Base-by-base conservation (phyloP, 92 coral and sea anemone species). In the Heteractis magnifica region DNA sequence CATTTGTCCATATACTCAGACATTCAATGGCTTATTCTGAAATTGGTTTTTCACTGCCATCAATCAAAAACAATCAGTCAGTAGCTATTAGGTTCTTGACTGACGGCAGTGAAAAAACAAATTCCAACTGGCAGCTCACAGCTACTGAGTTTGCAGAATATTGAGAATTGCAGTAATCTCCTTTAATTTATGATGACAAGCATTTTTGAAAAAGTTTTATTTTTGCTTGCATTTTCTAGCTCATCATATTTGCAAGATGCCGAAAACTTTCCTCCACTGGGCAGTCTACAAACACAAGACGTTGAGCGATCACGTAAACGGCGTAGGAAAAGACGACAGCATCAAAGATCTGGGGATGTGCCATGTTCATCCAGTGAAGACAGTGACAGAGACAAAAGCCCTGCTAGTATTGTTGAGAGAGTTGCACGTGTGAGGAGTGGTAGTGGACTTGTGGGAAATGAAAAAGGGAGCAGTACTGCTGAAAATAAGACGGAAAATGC, bases 361-460 rank as follows among this genome's bases (percentile, higher is more conserved):
- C 93, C 98, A 8, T 89, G 94, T 79, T 93, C 98, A 10, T 91
- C 98, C 52, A 93, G 98, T 81, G 98, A 93, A 78, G 90, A 87
- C 51, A 89, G 93, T 75, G 98, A 93, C 76, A 90, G 92, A 77
- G 92, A 90, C 76, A 86, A 89, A 49, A 78, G 78, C 80, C 85
- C 90, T 71, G 85, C 79, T 50, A 77, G 87, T 60, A 15, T 75
- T 58, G 20, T 44, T 48, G 88, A 85, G 77, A 83, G 91, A 26
- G 44, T 64, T 14, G 16, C 81, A 15, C 79, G 80, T 11, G 83
- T 68, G 6, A 52, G 88, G 18, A 78, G 88, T 65, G 80, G 82
- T 49, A 84, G 87, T 78, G 83, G 84, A 16, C 62, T 70, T 5
- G 12, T 65, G 0, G 83, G 83, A 34, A 48, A 9, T 81, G 84